Percentiles rank a stretch among this genome's conserved stretches.
Conservation (phyloP, 2,797 vertebrate genomes). For the Pseudopleuronectes americanus region DNA sequence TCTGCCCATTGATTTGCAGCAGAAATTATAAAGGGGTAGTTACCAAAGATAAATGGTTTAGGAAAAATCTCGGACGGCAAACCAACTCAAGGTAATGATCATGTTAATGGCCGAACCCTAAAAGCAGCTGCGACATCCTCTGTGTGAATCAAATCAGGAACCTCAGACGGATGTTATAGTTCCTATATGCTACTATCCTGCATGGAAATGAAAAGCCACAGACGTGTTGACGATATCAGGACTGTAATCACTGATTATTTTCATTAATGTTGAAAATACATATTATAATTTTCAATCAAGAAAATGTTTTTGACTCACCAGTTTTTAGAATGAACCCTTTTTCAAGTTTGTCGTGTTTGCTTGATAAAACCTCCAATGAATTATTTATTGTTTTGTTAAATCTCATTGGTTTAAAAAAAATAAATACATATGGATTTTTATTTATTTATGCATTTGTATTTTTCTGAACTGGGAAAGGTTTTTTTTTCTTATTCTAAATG, state of each 20-base stretch:
- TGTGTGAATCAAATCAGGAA: slow-evolving; percentile 5
- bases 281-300: slow-evolving; percentile 1
- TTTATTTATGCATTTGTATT: slow-evolving; percentile 14
- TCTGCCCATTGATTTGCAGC: slow-evolving; percentile 13
- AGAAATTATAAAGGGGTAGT: slow-evolving; percentile 4
- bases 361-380: background rate
- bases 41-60: background rate
- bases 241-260: background rate
- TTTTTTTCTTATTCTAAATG: background rate
- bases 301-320: no score
- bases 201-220: background rate
- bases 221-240: background rate
- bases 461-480: background rate
- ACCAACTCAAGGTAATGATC: background rate
- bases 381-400: background rate
- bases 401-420: background rate
- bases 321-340: no score
- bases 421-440: background rate
- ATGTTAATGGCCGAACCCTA: background rate
- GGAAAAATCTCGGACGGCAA: background rate
- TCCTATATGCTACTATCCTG: background rate
- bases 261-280: slow-evolving; percentile 13
- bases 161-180: background rate
- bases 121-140: background rate
- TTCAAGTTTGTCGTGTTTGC: slow-evolving; percentile 5